phyloP scores from a whole-genome alignment of 1,140 invertebrate genomes.

The Leptinotarsa lineolata region DNA sequence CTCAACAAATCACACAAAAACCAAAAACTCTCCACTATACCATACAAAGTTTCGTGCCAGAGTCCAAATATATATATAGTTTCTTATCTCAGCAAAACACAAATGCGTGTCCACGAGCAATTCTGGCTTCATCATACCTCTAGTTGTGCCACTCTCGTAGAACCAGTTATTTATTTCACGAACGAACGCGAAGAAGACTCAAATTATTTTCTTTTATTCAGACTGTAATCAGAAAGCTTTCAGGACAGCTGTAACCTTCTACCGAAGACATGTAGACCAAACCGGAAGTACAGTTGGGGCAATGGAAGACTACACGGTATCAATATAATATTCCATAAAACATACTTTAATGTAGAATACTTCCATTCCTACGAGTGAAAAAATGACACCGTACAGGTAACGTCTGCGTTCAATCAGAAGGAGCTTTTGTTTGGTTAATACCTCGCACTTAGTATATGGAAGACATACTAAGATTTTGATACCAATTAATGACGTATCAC shows the following conservation, averaged over 20 bases:
- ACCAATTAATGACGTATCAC: no score
- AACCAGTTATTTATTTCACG: not conserved
- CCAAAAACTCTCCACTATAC: not conserved
- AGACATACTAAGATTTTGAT: no score
- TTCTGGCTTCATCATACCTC: not conserved
- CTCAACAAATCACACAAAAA: not conserved
- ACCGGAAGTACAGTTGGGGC: not conserved
- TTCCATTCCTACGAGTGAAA: no score
- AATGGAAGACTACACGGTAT: no score
- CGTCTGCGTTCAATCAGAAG: no score
- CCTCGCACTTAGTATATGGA: no score
- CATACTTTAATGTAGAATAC: no score
- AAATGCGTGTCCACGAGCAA: not conserved
- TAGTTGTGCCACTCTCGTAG: not conserved
- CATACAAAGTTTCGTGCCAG: not conserved
- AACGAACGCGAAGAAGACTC: not conserved
- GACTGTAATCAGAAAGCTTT: not conserved
- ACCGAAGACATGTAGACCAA: not conserved
- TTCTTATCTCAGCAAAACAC: not conserved
- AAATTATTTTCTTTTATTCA: constrained; percentile 9
- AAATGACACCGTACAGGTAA: no score
- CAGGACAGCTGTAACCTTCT: not conserved
- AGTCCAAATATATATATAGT: not conserved
- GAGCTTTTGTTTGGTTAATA: no score
- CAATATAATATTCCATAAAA: no score